Conservation (phyloP, 2,888 invertebrate species). For the Galerucella nymphaeae region DNA sequence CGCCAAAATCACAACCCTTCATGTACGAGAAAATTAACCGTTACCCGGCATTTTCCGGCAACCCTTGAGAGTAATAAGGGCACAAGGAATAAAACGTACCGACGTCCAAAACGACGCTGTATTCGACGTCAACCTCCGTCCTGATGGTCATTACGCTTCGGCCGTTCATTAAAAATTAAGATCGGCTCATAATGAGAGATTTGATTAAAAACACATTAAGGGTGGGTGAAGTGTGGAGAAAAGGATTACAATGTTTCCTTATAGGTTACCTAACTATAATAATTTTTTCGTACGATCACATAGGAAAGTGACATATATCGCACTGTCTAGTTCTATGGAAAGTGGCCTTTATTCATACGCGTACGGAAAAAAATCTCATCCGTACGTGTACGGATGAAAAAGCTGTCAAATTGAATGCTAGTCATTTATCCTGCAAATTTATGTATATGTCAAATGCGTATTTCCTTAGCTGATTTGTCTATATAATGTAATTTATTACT, state of each 20-base stretch:
- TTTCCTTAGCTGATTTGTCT: no score
- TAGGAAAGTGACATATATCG: no score
- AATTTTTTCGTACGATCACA: no score
- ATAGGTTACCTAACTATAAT: not conserved
- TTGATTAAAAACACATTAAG: slow-evolving; percentile 66
- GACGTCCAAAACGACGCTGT: slow-evolving; percentile 8
- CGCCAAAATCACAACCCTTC: slow-evolving; percentile 33
- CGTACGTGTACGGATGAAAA: no score
- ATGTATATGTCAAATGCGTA: no score
- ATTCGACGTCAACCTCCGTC: slow-evolving; percentile 37
- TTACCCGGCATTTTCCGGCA: slow-evolving; percentile 32
- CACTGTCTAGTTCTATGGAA: no score
- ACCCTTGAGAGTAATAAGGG: slow-evolving; percentile 41
- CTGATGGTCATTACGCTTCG: slow-evolving; percentile 48
- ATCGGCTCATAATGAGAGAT: slow-evolving; percentile 64
- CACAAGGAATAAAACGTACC: slow-evolving; percentile 27
- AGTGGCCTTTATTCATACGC: no score
- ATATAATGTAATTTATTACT: no score
- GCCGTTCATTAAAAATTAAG: slow-evolving; percentile 65
- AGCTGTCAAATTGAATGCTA: no score
- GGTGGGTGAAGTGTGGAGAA: slow-evolving; percentile 39
- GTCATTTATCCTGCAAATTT: no score
- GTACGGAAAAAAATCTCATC: no score
- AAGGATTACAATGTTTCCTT: not conserved
- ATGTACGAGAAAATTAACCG: slow-evolving; percentile 34